Percentiles rank a stretch among this genome's conserved stretches.
These are phyloP conservation scores for Ibycter americanus DNA, from an alignment of 2,797 vertebrate species.

Conservation along the genomic window DNA sequence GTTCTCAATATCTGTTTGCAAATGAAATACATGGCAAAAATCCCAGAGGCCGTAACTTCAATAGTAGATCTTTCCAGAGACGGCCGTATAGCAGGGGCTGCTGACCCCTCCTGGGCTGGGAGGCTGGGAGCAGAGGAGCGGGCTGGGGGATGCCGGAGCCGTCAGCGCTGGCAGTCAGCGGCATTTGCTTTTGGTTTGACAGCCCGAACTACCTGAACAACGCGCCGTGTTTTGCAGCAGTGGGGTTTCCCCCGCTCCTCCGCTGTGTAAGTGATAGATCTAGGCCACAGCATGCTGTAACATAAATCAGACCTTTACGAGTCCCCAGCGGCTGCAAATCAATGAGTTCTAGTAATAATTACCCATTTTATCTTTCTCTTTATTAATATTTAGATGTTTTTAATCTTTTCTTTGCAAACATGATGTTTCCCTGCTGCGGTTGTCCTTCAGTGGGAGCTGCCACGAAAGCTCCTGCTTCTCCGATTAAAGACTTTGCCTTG, in stretches of 20 bases:
- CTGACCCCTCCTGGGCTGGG: background rate
- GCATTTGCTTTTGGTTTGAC: background rate
- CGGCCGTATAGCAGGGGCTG: rapidly evolving
- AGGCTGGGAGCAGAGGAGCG: background rate
- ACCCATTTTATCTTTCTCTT: constrained; percentile 6
- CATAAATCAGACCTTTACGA: background rate
- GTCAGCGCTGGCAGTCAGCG: background rate
- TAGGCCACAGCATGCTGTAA: background rate
- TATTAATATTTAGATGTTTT: constrained; percentile 8
- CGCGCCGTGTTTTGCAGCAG: rapidly evolving
- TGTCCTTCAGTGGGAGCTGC: background rate
- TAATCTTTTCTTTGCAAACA: background rate
- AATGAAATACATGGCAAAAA: background rate
- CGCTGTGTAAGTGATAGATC: background rate
- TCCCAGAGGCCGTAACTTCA: background rate
- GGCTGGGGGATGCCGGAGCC: background rate
- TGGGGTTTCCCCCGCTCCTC: background rate
- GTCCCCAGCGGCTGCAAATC: background rate
- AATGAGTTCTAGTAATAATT: background rate
- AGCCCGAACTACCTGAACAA: background rate
- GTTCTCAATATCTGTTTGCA: background rate
- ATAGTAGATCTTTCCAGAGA: background rate
- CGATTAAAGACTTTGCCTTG: background rate
- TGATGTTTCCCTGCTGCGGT: background rate
- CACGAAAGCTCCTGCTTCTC: background rate